phyloP scores from a whole-genome alignment of 23 tunicate species.

The Trididemnum nubilum region DNA sequence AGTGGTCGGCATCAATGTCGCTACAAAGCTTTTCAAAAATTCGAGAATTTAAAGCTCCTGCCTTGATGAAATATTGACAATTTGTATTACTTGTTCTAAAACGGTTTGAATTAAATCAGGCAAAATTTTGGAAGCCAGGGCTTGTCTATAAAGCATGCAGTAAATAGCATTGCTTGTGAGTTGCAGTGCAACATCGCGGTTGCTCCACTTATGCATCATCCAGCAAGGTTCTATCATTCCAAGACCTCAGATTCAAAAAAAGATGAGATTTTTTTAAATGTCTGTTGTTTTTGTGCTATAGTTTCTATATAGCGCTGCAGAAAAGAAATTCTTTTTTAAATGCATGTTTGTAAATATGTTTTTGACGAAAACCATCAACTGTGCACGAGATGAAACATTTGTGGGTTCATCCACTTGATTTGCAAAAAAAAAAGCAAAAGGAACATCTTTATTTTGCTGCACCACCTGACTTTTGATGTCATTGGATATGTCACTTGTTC shows the following conservation, averaged over 20 bases:
- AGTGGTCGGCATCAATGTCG: slow-evolving; percentile 58
- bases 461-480: slow-evolving; percentile 60
- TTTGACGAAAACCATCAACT: slow-evolving; percentile 68
- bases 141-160: slow-evolving; percentile 62
- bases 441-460: slow-evolving; percentile 60
- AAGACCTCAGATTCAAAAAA: slow-evolving; percentile 52
- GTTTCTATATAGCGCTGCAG: slow-evolving; percentile 49
- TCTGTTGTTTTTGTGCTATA: slow-evolving; percentile 44
- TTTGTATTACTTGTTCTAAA: slow-evolving; percentile 45
- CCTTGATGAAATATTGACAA: slow-evolving; percentile 55
- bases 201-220: slow-evolving; percentile 65
- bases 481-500: slow-evolving; percentile 50
- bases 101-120: slow-evolving; percentile 64
- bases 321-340: slow-evolving; percentile 66
- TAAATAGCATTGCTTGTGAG: slow-evolving; percentile 51
- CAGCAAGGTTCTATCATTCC: slow-evolving; percentile 70
- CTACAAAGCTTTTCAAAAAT: slow-evolving; percentile 52
- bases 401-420: slow-evolving; percentile 73
- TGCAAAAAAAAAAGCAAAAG: slow-evolving; percentile 59
- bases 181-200: slow-evolving; percentile 64
- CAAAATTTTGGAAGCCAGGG: slow-evolving; percentile 78
- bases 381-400: slow-evolving; percentile 61
- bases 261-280: slow-evolving; percentile 36
- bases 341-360: slow-evolving; percentile 49
- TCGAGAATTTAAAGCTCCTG: slow-evolving; percentile 35